Conservation (phyloP, 1,140 invertebrate species). For the Papilio glaucus region DNA sequence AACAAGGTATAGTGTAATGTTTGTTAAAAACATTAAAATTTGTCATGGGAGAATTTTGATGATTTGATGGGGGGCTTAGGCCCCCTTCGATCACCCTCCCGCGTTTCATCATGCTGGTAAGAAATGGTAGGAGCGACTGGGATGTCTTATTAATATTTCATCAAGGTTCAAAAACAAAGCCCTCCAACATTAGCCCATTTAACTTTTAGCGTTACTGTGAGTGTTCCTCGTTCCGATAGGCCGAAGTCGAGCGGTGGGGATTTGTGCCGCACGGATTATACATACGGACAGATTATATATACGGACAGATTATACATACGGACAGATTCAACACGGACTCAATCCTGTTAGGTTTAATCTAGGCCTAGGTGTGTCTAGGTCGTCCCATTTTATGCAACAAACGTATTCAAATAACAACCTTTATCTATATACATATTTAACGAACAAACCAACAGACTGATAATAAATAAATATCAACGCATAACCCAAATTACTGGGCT, state of each 20-base stretch:
- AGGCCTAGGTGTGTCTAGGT: not conserved
- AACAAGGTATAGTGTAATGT: too few relatives aligned
- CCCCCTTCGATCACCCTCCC: too few relatives aligned
- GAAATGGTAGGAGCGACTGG: not conserved
- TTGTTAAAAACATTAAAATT: too few relatives aligned
- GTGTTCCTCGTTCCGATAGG: not conserved
- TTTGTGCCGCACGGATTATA: too few relatives aligned
- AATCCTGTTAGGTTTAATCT: constrained; percentile 18
- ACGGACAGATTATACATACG: not conserved
- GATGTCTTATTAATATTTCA: constrained; percentile 7
- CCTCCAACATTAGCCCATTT: not conserved
- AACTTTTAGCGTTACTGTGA: not conserved
- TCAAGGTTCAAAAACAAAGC: constrained; percentile 1
- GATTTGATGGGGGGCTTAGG: too few relatives aligned
- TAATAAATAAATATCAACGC: too few relatives aligned
- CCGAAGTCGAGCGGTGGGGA: not conserved
- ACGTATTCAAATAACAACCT: not conserved
- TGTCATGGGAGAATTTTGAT: too few relatives aligned
- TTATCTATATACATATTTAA: too few relatives aligned
- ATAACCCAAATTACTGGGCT: too few relatives aligned
- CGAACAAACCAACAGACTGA: too few relatives aligned
- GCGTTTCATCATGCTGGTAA: not conserved
- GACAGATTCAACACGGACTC: not conserved
- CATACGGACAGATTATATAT: not conserved
- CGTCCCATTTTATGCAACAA: not conserved